phyloP scores from a whole-genome alignment of 2,113 vertebrate species.

The Procapra przewalskii region DNA sequence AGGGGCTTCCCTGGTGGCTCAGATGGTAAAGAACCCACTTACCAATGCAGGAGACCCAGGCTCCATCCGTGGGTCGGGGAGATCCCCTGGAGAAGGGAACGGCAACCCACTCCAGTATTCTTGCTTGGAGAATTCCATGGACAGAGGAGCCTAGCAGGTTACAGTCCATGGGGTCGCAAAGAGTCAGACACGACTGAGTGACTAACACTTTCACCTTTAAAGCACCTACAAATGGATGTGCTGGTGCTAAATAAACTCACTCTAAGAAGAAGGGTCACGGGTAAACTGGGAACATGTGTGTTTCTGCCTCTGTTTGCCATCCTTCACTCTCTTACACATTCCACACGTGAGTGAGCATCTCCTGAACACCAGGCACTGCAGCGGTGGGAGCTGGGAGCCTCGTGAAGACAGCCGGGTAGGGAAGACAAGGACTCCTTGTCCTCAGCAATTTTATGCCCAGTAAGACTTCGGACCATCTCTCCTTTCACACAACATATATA shows the following conservation, averaged over 20 bases:
- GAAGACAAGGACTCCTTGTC: background rate
- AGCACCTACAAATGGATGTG: background rate
- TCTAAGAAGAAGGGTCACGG: background rate
- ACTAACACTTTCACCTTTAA: background rate
- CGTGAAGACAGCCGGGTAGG: background rate
- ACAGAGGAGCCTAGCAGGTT: background rate
- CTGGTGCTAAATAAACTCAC: background rate
- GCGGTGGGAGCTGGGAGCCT: background rate
- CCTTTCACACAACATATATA: background rate
- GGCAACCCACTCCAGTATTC: background rate
- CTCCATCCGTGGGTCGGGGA: background rate
- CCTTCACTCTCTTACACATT: background rate
- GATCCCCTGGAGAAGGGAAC: background rate
- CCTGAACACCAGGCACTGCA: background rate
- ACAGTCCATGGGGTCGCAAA: background rate
- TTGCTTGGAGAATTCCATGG: background rate
- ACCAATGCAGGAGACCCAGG: background rate
- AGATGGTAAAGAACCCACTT: background rate
- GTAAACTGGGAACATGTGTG: background rate
- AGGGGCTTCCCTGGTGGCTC: background rate
- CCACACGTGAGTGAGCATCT: background rate
- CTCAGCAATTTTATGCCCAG: background rate
- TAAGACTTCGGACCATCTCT: background rate
- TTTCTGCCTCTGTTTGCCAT: background rate
- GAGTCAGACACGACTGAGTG: background rate